Evolutionary conservation across 1,140 invertebrate species (phyloP).

Genomic region (Drosophila triauraria): DNA sequence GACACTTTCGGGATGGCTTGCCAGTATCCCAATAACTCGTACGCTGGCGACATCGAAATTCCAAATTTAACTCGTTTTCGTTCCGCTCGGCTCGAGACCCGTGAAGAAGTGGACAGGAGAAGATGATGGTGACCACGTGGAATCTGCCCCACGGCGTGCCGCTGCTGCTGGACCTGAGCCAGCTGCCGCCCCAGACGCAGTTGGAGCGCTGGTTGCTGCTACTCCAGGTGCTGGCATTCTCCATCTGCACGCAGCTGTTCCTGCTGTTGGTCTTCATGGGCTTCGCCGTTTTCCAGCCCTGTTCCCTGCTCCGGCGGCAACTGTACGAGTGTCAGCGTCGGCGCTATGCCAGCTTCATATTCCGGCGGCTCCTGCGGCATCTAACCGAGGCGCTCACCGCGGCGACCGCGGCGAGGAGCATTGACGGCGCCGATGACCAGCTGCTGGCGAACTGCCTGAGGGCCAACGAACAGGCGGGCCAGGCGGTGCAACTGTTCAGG

Average conservation of each 20-base stretch:
- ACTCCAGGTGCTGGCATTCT: constrained; percentile 27
- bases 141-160: neutral
- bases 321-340: constrained; percentile 39
- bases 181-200: neutral
- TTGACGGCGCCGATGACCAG: neutral
- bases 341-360: constrained; percentile 53
- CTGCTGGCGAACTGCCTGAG: constrained; percentile 16
- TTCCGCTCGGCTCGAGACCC: constrained; percentile 2
- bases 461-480: constrained; percentile 1
- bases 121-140: constrained; percentile 2
- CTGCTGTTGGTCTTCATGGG: constrained; percentile 42
- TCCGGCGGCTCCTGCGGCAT: constrained; percentile 48
- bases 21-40: neutral
- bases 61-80: constrained; percentile 13
- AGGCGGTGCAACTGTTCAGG: constrained; percentile 42
- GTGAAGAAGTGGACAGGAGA: too few relatives aligned
- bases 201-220: constrained; percentile 6
- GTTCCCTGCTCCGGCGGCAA: constrained; percentile 27
- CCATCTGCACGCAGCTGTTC: constrained; percentile 37
- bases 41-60: constrained; percentile 18
- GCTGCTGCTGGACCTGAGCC: neutral
- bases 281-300: constrained; percentile 34
- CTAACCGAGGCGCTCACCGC: constrained; percentile 25
- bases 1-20: neutral
- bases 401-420: neutral